Base-by-base conservation (phyloP, 2,797 vertebrate species). In the Pseudotriccus pelzelni region DNA sequence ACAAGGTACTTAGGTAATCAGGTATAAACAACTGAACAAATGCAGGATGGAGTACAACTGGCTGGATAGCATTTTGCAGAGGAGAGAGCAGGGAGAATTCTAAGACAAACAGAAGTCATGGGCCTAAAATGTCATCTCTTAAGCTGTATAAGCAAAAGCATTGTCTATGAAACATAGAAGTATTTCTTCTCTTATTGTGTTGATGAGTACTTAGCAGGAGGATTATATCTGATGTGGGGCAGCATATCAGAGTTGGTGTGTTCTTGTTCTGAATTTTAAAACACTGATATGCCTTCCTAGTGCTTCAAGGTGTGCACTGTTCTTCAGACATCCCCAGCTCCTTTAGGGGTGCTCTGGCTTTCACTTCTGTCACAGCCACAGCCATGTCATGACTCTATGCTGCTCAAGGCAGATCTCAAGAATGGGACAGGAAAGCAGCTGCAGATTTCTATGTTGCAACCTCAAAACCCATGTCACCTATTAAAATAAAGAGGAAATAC, bases 341-440 rank as follows among this genome's bases (percentile, higher is more conserved):
- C 53, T 80, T 72, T 18, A 49, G 30, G 36, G 37, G 11, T 53
- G n/a, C 67, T 87, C 73, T 58, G 58, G 6, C 52, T 85, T 79
- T 77, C 30, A 16, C 8, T 63, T 74, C 37, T 68, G 14, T 83
- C 68, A 60, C 41, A 83, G 34, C 9, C 68, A 60, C 41, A 83
- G 32, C 9, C 56, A 83, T 28, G 17, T 43, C 9, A 1, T 14
- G 17, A 34, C 46, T 74, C 44, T 46, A 2, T 32, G 21, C 22
- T 94, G 44, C 44, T 46, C 75, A 72, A 93, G 53, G 24, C 4
- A 5, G 28, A 34, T 86, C 69, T 90, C 63, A 93, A 86, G 50
- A 94, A 82, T 5, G 6, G 44, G n/a, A 14, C 81, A 91, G 84
- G 75, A 93, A 87, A 92, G 44, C 87, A 94, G 72, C 87, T 93